Percentiles rank a stretch among this genome's conserved stretches.
These are phyloP conservation scores for Hirtodrosophila duncani DNA, from an alignment of 2,888 invertebrate genomes.

Conservation along the genomic window DNA sequence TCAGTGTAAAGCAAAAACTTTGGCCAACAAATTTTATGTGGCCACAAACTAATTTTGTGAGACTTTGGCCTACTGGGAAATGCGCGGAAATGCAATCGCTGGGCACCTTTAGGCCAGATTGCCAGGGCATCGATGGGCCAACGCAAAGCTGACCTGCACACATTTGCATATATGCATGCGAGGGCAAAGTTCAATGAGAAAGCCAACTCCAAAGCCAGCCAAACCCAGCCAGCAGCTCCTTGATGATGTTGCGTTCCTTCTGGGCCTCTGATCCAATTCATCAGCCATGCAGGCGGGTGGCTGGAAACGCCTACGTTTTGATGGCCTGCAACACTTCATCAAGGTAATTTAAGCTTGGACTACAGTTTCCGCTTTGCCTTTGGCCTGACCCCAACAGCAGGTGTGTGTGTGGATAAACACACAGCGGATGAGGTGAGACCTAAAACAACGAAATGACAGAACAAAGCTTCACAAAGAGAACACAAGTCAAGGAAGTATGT, in stretches of 20 bases:
- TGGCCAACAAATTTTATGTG: slow-evolving; percentile 57
- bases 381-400: slow-evolving; percentile 4
- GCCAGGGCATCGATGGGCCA: too few relatives aligned
- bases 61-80: slow-evolving; percentile 36
- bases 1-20: slow-evolving; percentile 42
- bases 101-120: too few relatives aligned
- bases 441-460: too few relatives aligned
- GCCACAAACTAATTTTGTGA: slow-evolving; percentile 57
- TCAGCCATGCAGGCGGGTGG: not conserved
- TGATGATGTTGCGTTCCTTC: not conserved
- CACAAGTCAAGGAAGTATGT: too few relatives aligned
- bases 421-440: too few relatives aligned
- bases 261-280: not conserved
- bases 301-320: not conserved
- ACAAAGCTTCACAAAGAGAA: too few relatives aligned
- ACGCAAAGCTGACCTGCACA: too few relatives aligned
- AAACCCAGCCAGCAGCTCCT: not conserved
- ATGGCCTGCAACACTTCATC: slow-evolving; percentile 27
- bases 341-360: slow-evolving; percentile 24
- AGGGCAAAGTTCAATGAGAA: too few relatives aligned
- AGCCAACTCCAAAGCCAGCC: not conserved
- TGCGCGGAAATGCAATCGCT: too few relatives aligned
- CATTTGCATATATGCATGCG: too few relatives aligned
- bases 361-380: too few relatives aligned
- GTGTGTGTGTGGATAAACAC: not conserved